Evolutionary conservation across 2,797 vertebrate species (phyloP), one percentile per base, ranked within the genome.

Genomic region (Rhinophrynus dorsalis): DNA sequence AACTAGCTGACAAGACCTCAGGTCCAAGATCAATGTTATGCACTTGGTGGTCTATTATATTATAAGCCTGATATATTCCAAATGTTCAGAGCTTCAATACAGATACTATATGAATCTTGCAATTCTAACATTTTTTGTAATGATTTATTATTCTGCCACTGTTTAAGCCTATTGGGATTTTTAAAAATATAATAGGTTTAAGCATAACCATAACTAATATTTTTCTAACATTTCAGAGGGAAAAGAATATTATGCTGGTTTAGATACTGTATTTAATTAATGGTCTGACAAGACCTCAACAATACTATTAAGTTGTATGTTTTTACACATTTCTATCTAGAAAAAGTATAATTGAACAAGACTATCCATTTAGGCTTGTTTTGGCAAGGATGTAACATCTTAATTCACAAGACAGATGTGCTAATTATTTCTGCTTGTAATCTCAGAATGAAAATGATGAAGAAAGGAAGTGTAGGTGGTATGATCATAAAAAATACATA

Each of bases 61-160:
- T 18, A 20, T 32, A n/a, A 21, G 11, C 8, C n/a, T 70, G 51
- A 70, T 70, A 37, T 56, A 21, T 56, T 56, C 59, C 59, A 70
- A 70, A 70, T 70, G 68, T 63, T 27, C 24, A 29, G 33, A 17
- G 33, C n/a, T 13, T 70, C 6, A 5, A n/a, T 26, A 40, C n/a
- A 68, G 20, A 63, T 44, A 32, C 12, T 62, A 17, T 27, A 48
- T 51, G 35, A 61, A 44, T 33, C 40, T 13, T 56, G 24, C 18
- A 63, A 37, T 8, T 4, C 32, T 24, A 42, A 27, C 8, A 44
- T 13, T 27, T 56, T n/a, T 63, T 12, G 13, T 8, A 30, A 7
- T 67, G 30, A 58, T 67, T 56, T 51, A 69, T 55, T 61, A 18
- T 4, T 44, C 47, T 70, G 52, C 30, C 55, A 58, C 50, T 56